These are phyloP conservation scores for Carassius gibelio DNA, from an alignment of 2,113 vertebrate species.

Conservation along the genomic window DNA sequence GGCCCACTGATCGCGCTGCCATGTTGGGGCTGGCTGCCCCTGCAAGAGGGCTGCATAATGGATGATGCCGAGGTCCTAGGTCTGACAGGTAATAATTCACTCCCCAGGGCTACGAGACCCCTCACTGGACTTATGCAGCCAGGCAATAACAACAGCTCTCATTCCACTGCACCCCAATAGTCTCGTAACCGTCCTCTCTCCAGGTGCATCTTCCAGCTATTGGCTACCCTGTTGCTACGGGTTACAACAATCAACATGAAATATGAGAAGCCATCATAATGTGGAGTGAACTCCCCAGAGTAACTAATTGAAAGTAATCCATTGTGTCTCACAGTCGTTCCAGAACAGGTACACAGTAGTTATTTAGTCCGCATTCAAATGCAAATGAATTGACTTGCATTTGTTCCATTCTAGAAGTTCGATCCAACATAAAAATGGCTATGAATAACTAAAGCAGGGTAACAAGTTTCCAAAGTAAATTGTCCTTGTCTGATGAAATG, in stretches of 20 bases:
- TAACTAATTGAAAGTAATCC: constrained; percentile 49
- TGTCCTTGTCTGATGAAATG: constrained; percentile 19
- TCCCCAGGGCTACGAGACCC: constrained; percentile 69
- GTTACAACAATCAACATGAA: constrained; percentile 71
- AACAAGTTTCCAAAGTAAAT: constrained; percentile 44
- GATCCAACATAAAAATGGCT: constrained; percentile 40
- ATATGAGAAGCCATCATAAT: constrained; percentile 67
- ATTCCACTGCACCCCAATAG: constrained; percentile 36
- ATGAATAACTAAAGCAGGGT: constrained; percentile 31
- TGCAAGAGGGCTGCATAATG: constrained; percentile 70
- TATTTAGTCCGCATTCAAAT: not conserved
- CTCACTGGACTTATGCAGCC: constrained; percentile 65
- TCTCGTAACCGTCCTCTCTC: constrained; percentile 54
- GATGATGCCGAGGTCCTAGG: constrained; percentile 62
- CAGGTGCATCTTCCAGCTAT: constrained; percentile 57
- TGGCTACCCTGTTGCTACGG: constrained; percentile 67
- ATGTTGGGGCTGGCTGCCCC: constrained; percentile 55
- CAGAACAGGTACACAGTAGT: not conserved
- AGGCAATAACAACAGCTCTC: constrained; percentile 47
- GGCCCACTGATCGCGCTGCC: constrained; percentile 63
- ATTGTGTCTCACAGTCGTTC: constrained; percentile 41
- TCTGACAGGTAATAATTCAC: constrained; percentile 79
- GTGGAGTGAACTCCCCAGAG: constrained; percentile 61
- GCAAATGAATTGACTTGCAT: constrained; percentile 24
- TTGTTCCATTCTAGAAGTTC: constrained; percentile 30